Evolutionary conservation across 2,888 invertebrate genomes (phyloP), one percentile per base, ranked within the genome.

Genomic region (Sthenelais limicola): DNA sequence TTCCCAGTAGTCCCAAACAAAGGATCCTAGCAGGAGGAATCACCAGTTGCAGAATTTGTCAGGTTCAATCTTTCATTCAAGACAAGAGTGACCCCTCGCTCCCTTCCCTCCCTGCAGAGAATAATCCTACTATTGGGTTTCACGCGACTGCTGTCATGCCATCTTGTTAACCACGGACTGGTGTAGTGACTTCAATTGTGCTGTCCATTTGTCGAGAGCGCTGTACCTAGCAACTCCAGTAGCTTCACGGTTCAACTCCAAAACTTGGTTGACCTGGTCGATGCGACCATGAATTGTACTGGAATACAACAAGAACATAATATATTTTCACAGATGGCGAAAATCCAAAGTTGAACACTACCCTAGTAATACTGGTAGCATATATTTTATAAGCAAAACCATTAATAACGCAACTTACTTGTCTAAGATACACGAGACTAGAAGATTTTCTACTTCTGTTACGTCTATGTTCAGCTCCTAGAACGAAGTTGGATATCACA

Each of bases 341-440:
- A 43, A 43, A 43, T 43, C 9, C 43, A 18, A 43, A 9, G 9
- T 9, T 12, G 43, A 43, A 12, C 12, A 18, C 9, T 12, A 43
- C 43, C 9, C 43, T 43, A 18, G 18, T 43, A 43, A 9, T 18
- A 43, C 9, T 43, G 9, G 18, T 18, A 43, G 18, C 18, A 43
- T 12, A 43, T 12, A 43, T 12, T 43, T 9, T 43, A 9, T 9
- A 43, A 43, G 18, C 18, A 43, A 43, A 43, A 18, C 43, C 18
- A 12, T 43, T 43, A 15, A 43, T 43, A 30, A 30, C 2, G n/a
- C 71, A 77, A 91, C 92, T 91, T 89, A 96, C 95, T 93, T 95
- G 90, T 99, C 98, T 84, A 99, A 91, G 88, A 99, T 99, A 88
- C 98, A 98, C 28, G 98, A 97, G 56, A 99, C 98, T 77, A 99